Evolutionary conservation across 2,113 vertebrate species (phyloP).

Genomic region (Haliaeetus leucogaster): DNA sequence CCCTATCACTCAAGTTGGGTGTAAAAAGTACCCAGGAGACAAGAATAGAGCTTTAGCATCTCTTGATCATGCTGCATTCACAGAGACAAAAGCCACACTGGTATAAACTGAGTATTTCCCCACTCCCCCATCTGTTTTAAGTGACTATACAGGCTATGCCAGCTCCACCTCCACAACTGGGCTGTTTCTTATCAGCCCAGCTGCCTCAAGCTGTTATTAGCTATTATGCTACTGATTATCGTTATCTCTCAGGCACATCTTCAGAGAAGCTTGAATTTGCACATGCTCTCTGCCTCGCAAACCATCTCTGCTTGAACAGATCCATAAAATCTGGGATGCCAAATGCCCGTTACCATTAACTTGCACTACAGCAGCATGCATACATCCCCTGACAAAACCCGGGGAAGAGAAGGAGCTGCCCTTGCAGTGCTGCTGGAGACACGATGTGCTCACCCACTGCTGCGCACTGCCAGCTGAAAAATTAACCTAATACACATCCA

Average conservation of each 20-base stretch:
- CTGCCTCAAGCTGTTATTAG: neutral
- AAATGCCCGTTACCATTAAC: neutral
- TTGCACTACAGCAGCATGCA: neutral
- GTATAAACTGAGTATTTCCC: neutral
- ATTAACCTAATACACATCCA: neutral
- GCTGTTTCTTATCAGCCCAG: neutral
- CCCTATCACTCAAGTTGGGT: neutral
- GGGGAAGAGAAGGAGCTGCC: neutral
- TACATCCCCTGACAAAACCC: fast-evolving
- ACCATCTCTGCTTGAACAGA: neutral
- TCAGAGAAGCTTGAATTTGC: neutral
- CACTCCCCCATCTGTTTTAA: neutral
- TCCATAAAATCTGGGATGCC: neutral
- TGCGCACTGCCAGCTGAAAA: neutral
- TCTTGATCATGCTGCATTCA: neutral
- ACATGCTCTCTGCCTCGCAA: neutral
- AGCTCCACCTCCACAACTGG: neutral
- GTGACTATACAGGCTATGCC: neutral
- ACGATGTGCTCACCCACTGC: neutral
- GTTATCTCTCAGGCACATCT: neutral
- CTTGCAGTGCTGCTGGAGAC: neutral
- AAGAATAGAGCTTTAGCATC: neutral
- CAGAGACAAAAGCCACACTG: neutral
- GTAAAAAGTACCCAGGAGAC: neutral
- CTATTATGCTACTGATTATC: neutral